Evolutionary conservation across 2,113 vertebrate genomes (phyloP).

Genomic region (Pachyramphus minor): DNA sequence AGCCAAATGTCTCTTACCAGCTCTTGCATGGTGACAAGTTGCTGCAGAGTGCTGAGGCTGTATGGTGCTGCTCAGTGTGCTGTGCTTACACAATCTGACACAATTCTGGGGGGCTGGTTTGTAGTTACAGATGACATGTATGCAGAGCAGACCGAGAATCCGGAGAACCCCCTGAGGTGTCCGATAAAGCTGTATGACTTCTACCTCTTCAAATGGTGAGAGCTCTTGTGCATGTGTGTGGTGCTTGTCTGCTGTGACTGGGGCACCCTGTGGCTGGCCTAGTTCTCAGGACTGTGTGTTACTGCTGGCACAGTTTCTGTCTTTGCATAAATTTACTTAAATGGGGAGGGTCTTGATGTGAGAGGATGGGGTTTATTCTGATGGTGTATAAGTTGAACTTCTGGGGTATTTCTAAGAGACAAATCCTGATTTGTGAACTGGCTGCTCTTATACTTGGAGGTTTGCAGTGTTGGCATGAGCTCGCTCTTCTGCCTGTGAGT

Average conservation of each 20-base stretch:
- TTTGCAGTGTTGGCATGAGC: background rate
- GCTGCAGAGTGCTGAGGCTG: background rate
- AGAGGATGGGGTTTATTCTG: background rate
- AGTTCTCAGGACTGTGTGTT: background rate
- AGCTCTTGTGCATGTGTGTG: background rate
- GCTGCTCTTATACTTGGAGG: background rate
- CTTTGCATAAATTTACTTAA: background rate
- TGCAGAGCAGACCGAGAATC: conserved; percentile 94
- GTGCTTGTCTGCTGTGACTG: background rate
- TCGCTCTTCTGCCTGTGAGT: background rate
- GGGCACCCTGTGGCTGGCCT: background rate
- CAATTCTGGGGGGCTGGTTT: conserved; percentile 52
- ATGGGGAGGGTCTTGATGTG: background rate
- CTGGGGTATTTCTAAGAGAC: background rate
- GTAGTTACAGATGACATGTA: conserved; percentile 97
- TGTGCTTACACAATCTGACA: background rate
- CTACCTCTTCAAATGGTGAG: conserved; percentile 99
- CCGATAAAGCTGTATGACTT: conserved; percentile 99
- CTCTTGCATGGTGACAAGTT: background rate
- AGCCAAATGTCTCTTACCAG: background rate
- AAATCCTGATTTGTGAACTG: conserved; percentile 26
- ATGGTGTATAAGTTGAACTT: background rate
- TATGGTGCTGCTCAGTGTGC: background rate
- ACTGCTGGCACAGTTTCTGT: background rate
- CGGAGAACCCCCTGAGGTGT: conserved; percentile 95